Percentiles rank a stretch among this genome's conserved stretches.
Evolutionary conservation across 2,113 vertebrate species (phyloP).

Genomic region (Bostrychus sinensis): DNA sequence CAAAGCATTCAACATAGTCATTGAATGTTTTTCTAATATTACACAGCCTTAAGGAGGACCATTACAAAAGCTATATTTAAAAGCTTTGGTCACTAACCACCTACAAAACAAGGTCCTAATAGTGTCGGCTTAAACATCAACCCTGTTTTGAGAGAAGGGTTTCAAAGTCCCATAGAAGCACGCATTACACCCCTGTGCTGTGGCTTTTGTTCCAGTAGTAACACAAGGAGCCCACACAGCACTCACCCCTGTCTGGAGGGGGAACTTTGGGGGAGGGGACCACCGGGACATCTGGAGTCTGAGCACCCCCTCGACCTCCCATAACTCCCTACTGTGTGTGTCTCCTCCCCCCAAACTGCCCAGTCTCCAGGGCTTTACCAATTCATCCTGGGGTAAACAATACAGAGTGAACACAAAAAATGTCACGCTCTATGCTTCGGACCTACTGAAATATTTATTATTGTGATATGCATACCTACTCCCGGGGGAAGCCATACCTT

Average conservation of each 20-base stretch:
- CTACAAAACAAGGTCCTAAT: conserved; percentile 11
- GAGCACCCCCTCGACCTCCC: conserved; percentile 42
- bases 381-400: conserved; percentile 41
- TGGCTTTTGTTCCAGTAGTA: conserved; percentile 62
- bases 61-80: too few species aligned
- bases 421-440: not conserved
- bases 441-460: conserved; percentile 42
- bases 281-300: conserved; percentile 78
- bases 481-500: not conserved
- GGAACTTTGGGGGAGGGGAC: conserved; percentile 47
- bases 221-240: conserved; percentile 42
- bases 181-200: not conserved
- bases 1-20: not conserved
- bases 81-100: not conserved
- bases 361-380: conserved; percentile 35
- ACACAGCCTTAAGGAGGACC: not conserved
- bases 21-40: not conserved
- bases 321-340: conserved; percentile 23
- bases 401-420: conserved; percentile 22
- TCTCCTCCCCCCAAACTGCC: conserved; percentile 29
- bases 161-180: not conserved
- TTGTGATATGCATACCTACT: conserved; percentile 21
- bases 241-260: conserved; percentile 39
- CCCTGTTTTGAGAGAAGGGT: not conserved
- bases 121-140: conserved; percentile 38